A percentile compares a stretch with the other conserved stretches of the same genome.
Evolutionary conservation across 2,113 vertebrate species (phyloP).

Genomic region (Uropsilus gracilis): DNA sequence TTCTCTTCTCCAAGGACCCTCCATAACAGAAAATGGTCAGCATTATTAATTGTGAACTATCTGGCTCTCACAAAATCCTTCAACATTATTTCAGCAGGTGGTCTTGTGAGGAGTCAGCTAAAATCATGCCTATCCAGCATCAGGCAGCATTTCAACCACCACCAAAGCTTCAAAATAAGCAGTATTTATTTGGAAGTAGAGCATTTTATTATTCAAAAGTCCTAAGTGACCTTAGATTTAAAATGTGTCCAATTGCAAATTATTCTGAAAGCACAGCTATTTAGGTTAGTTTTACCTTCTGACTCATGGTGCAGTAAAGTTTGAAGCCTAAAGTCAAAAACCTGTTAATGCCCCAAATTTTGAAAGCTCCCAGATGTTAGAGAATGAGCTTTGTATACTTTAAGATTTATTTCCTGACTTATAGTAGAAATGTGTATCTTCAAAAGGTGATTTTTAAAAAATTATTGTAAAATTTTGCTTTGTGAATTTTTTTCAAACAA

Average conservation of each 20-base stretch:
- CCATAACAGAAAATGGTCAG: slow-evolving; percentile 72
- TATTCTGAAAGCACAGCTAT: background rate
- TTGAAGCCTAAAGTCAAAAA: background rate
- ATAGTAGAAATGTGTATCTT: background rate
- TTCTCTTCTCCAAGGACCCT: slow-evolving; percentile 47
- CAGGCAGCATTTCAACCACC: slow-evolving; percentile 66
- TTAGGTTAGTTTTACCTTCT: background rate
- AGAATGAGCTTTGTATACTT: background rate
- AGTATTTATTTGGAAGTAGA: background rate
- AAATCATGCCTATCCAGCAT: slow-evolving; percentile 84
- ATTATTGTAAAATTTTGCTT: background rate
- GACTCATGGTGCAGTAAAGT: background rate
- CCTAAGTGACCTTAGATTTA: background rate
- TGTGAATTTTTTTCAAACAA: background rate
- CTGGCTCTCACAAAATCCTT: slow-evolving; percentile 79
- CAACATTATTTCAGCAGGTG: slow-evolving; percentile 82
- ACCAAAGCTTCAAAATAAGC: slow-evolving; percentile 63
- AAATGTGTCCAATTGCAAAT: background rate
- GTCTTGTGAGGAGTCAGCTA: slow-evolving; percentile 82
- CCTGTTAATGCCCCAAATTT: background rate
- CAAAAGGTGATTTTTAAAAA: slow-evolving; percentile 10
- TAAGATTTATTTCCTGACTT: background rate
- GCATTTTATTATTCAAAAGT: background rate
- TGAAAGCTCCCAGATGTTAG: background rate
- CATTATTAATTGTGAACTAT: slow-evolving; percentile 84